Percentiles rank a stretch among this genome's conserved stretches.
These are phyloP conservation scores for Strigamia maritima DNA, from an alignment of 2,888 invertebrate species.

Conservation along the genomic window DNA sequence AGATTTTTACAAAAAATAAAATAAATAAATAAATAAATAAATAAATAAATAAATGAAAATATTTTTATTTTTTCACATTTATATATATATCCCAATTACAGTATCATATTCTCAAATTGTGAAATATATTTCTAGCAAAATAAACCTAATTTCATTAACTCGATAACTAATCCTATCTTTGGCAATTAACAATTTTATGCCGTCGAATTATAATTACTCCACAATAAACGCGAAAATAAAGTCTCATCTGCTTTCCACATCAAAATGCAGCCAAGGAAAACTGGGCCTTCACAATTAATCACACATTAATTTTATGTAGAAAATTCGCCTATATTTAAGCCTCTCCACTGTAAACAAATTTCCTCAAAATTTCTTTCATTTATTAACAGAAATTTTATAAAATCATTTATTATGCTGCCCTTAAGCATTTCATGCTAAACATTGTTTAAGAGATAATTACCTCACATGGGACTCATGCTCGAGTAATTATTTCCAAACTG, in stretches of 20 bases:
- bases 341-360: not conserved
- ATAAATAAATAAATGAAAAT: too few relatives aligned
- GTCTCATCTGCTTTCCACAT: conserved; percentile 28
- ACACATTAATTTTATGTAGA: not conserved
- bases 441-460: not conserved
- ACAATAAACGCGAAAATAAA: not conserved
- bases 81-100: too few relatives aligned
- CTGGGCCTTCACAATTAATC: not conserved
- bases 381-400: not conserved
- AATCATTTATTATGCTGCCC: conserved; percentile 1
- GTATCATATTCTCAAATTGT: not conserved
- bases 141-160: conserved; percentile 22
- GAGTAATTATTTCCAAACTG: not conserved
- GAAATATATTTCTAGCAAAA: not conserved
- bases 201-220: not conserved
- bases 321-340: not conserved
- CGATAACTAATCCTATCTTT: conserved; percentile 12
- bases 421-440: not conserved
- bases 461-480: not conserved
- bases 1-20: not conserved
- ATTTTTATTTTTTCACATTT: too few relatives aligned
- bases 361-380: not conserved
- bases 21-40: not conserved
- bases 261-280: conserved; percentile 22
- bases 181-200: conserved; percentile 11